Percentiles rank a stretch among this genome's conserved stretches.
These are phyloP conservation scores for Oreochromis spilurus DNA, from an alignment of 2,113 vertebrate genomes.

Conservation along the genomic window DNA sequence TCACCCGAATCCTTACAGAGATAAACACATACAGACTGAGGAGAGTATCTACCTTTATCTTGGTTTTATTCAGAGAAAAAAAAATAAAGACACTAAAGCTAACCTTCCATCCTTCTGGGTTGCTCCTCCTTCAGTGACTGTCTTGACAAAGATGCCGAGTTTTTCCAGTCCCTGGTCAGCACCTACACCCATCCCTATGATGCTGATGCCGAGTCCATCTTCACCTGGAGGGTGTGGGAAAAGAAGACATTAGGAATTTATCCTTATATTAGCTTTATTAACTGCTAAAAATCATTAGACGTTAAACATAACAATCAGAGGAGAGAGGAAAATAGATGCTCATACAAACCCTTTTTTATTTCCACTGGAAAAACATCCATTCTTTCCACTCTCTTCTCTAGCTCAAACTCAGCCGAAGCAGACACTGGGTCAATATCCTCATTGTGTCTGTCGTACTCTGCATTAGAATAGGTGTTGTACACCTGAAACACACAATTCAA, in stretches of 20 bases:
- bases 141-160: slow-evolving; percentile 91
- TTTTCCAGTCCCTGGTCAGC: slow-evolving; percentile 90
- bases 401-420: slow-evolving; percentile 87
- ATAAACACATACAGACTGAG: neutral
- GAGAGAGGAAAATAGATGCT: neutral
- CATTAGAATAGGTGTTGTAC: slow-evolving; percentile 82
- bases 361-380: slow-evolving; percentile 88
- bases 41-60: no score
- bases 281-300: neutral
- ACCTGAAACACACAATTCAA: slow-evolving; percentile 55
- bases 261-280: neutral
- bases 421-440: slow-evolving; percentile 87
- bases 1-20: slow-evolving; percentile 81
- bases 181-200: slow-evolving; percentile 91
- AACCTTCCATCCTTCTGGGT: slow-evolving; percentile 82
- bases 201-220: slow-evolving; percentile 86
- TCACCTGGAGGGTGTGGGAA: slow-evolving; percentile 64
- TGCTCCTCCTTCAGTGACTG: slow-evolving; percentile 83
- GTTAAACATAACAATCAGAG: neutral
- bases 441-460: slow-evolving; percentile 84
- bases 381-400: slow-evolving; percentile 89
- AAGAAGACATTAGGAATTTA: neutral
- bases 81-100: neutral
- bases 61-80: neutral
- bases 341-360: slow-evolving; percentile 81